A percentile compares a stretch with the other conserved stretches of the same genome.
Evolutionary conservation across 2,113 vertebrate genomes (phyloP).

Genomic region (Phyllostomus hastatus): DNA sequence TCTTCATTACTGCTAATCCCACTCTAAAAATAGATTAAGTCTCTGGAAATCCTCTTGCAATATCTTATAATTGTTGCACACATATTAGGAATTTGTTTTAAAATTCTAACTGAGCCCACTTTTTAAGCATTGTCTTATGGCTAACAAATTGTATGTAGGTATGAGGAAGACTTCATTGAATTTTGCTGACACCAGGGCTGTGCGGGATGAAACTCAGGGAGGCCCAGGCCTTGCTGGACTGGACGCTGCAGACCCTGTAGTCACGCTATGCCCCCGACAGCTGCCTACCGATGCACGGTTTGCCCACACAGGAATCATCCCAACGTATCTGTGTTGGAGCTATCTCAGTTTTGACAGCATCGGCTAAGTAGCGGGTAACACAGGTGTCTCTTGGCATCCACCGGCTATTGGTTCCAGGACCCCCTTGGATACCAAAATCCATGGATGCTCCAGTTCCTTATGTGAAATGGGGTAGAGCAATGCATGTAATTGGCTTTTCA

Average conservation of each 20-base stretch:
- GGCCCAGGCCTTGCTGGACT: neutral
- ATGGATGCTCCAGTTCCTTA: neutral
- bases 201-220: neutral
- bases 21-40: conserved; percentile 28
- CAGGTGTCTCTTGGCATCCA: neutral
- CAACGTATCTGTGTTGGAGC: neutral
- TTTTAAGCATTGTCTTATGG: neutral
- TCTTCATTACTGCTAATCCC: neutral
- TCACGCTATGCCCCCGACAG: neutral
- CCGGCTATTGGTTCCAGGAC: neutral
- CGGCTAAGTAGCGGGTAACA: neutral
- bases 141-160: neutral
- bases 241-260: too few relatives aligned
- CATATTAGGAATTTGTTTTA: neutral
- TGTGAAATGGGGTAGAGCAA: neutral
- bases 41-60: neutral
- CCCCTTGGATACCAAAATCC: neutral
- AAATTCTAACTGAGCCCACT: neutral
- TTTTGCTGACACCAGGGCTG: neutral
- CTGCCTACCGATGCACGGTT: neutral
- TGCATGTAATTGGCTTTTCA: neutral
- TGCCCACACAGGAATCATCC: too few relatives aligned
- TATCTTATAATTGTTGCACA: neutral
- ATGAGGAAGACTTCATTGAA: neutral
- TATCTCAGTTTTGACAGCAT: neutral